Evolutionary conservation across 2,797 vertebrate genomes (phyloP).

Genomic region (Sparidentex hasta): DNA sequence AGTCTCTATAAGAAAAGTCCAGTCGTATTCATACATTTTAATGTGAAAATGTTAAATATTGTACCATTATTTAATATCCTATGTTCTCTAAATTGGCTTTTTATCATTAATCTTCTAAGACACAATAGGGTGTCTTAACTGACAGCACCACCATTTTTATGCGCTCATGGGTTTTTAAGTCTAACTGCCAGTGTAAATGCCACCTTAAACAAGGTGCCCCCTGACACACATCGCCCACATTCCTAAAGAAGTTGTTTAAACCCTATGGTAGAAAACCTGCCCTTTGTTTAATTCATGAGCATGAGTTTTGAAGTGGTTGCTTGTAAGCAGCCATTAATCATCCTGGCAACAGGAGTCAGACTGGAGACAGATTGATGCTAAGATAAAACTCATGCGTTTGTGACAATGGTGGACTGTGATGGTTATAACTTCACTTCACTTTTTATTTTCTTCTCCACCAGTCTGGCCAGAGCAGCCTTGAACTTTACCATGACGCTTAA

Average conservation of each 20-base stretch:
- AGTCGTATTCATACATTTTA: no score
- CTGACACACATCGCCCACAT: background rate
- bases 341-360: constrained; percentile 27
- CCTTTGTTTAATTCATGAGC: constrained; percentile 38
- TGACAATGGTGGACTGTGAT: constrained; percentile 4
- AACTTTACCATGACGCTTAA: constrained; percentile 52
- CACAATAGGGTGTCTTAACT: background rate
- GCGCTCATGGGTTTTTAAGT: background rate
- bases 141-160: constrained; percentile 12
- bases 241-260: constrained; percentile 14
- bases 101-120: background rate
- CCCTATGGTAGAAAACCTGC: constrained; percentile 6
- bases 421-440: constrained; percentile 18
- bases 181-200: constrained; percentile 3
- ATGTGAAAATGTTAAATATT: no score
- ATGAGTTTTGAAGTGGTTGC: constrained; percentile 30
- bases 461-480: constrained; percentile 42
- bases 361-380: constrained; percentile 33
- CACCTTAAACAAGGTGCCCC: constrained; percentile 7
- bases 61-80: background rate
- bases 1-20: no score
- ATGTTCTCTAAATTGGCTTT: background rate
- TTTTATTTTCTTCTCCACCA: constrained; percentile 23
- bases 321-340: constrained; percentile 35
- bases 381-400: constrained; percentile 14